A percentile compares a stretch with the other conserved stretches of the same genome.
Conservation (phyloP, 2,797 vertebrate species). For the Tragopan temminckii region DNA sequence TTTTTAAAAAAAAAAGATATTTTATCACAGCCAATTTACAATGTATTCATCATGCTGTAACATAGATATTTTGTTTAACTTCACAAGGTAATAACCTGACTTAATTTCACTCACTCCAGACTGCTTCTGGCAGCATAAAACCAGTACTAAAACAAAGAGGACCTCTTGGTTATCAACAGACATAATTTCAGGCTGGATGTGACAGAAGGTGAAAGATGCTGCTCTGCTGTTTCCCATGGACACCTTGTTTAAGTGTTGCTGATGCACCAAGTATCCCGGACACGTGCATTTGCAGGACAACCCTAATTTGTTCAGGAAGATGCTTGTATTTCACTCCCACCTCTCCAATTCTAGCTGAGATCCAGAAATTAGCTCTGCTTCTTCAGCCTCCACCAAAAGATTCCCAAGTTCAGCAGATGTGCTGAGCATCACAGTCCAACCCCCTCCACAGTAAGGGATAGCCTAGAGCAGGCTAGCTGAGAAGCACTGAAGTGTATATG, state of each 20-base stretch:
- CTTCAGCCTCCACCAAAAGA: neutral
- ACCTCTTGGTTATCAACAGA: neutral
- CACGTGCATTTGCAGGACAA: neutral
- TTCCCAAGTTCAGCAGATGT: neutral
- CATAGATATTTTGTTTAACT: neutral
- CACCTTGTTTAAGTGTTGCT: neutral
- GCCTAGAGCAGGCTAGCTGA: neutral
- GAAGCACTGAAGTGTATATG: neutral
- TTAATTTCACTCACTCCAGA: neutral
- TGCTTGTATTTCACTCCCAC: neutral
- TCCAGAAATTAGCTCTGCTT: neutral
- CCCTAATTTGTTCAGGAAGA: rapidly evolving
- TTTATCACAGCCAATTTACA: neutral
- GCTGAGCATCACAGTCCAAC: neutral
- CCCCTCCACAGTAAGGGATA: neutral
- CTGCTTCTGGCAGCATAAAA: neutral
- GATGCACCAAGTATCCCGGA: neutral
- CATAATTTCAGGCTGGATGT: neutral
- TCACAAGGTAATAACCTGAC: neutral
- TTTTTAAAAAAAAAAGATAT: neutral
- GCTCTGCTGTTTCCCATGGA: neutral
- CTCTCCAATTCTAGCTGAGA: neutral
- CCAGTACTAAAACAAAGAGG: neutral
- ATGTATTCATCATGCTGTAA: neutral
- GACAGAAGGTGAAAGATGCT: constrained; percentile 6